Conservation (phyloP, 1,140 invertebrate species). For the Stegodyphus dumicola region DNA sequence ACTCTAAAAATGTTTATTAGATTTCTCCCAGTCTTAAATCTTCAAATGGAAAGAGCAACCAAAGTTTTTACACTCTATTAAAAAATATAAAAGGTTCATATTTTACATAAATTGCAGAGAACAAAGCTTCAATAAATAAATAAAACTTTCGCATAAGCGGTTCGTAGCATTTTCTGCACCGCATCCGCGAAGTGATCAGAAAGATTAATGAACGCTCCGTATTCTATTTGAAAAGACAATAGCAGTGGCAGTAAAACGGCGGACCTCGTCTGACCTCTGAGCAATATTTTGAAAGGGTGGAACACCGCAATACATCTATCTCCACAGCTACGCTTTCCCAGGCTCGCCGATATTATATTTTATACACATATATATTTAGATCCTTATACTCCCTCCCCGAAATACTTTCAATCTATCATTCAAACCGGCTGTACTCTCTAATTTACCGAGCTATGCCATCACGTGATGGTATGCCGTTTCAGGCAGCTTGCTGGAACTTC, state of each 20-base stretch:
- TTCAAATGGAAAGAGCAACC: too few relatives aligned
- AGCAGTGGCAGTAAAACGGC: slow-evolving; percentile 16
- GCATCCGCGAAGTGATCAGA: background rate
- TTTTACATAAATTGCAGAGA: too few relatives aligned
- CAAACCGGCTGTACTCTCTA: slow-evolving; percentile 8
- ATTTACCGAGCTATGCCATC: slow-evolving; percentile 11
- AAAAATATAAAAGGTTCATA: too few relatives aligned
- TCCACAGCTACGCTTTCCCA: slow-evolving; percentile 13
- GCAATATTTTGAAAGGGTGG: slow-evolving; percentile 12
- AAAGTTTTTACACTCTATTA: too few relatives aligned
- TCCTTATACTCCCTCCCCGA: background rate
- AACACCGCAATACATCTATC: background rate
- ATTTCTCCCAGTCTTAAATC: too few relatives aligned
- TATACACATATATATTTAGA: slow-evolving; percentile 2
- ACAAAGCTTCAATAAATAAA: too few relatives aligned
- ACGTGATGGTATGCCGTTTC: slow-evolving; percentile 18
- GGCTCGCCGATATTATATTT: background rate
- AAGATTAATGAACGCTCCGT: background rate
- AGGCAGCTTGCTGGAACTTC: background rate
- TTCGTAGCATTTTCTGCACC: too few relatives aligned
- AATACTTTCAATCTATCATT: slow-evolving; percentile 32
- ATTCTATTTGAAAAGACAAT: slow-evolving; percentile 52
- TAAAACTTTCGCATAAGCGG: too few relatives aligned
- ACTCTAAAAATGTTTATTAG: too few relatives aligned
- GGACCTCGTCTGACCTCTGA: slow-evolving; percentile 9